Evolutionary conservation across 2,888 invertebrate species (phyloP).

Genomic region (Sinhomidia bicolor): DNA sequence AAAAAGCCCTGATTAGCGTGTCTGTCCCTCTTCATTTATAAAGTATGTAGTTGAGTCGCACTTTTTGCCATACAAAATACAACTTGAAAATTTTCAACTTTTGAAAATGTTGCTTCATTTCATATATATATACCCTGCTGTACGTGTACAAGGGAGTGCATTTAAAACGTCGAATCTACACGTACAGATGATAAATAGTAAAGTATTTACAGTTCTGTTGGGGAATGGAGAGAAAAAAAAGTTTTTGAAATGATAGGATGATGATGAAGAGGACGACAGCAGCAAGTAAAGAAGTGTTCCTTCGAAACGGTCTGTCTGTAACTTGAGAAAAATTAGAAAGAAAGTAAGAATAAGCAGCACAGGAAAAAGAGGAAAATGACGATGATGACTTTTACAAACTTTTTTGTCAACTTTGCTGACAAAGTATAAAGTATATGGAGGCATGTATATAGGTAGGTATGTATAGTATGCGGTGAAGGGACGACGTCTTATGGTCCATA

Average conservation of each 20-base stretch:
- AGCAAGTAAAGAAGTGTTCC: slow-evolving; percentile 29
- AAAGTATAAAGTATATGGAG: too few relatives aligned
- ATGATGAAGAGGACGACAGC: slow-evolving; percentile 28
- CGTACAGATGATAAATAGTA: slow-evolving; percentile 29
- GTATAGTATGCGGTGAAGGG: neutral
- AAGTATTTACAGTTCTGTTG: slow-evolving; percentile 4
- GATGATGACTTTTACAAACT: slow-evolving; percentile 55
- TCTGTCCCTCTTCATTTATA: neutral
- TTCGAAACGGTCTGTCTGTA: slow-evolving; percentile 1
- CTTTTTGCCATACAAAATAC: neutral
- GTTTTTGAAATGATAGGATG: slow-evolving; percentile 39
- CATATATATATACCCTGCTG: too few relatives aligned
- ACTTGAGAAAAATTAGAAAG: slow-evolving; percentile 50
- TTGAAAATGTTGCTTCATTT: too few relatives aligned
- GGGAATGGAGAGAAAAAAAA: slow-evolving; percentile 17
- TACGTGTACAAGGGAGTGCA: neutral
- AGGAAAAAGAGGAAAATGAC: slow-evolving; percentile 40
- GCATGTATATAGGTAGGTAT: too few relatives aligned
- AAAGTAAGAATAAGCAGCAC: slow-evolving; percentile 39
- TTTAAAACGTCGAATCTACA: neutral
- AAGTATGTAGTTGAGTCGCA: neutral
- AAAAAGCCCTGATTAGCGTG: neutral
- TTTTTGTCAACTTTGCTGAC: slow-evolving; percentile 54
- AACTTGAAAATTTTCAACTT: neutral
- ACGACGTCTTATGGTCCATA: neutral